Base-by-base conservation (phyloP, 2,113 vertebrate species). In the Sorex fumeus region DNA sequence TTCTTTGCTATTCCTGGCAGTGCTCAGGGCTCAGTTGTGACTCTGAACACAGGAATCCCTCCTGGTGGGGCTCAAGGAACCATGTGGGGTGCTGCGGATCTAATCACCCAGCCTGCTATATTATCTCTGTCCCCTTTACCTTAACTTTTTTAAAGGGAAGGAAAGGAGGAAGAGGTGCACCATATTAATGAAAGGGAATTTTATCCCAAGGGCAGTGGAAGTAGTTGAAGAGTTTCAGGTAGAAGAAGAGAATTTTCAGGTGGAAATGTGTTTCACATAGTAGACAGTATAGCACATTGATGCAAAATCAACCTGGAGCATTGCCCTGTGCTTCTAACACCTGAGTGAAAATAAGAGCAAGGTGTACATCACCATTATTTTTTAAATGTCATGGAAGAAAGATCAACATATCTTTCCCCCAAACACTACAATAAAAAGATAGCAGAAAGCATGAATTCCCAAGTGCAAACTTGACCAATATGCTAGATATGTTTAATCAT, bases 361-460 rank as follows among this genome's bases (percentile, higher is more conserved):
- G 53, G 6, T 13, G 45, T 28, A 76, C 70, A 83, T 74, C 74
- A 50, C 16, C 40, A 78, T 62, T 64, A 72, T 47, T 93, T 75
- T 64, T 67, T 10, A 81, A 93, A 91, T 84, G 32, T 71, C 66
- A 50, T 83, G 76, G n/a, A 34, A 15, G 28, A 76, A 6, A 21
- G 28, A 91, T 72, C 5, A 27, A 32, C 53, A 85, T 90, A 21
- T 53, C 19, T 13, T 84, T 92, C 25, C 45, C 27, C 53, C 10
- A 36, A 84, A 45, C 5, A 6, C 4, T 8, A 1, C 11, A 78
- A 47, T 66, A 66, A 90, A 90, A 86, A 84, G 32, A 53, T 40
- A 90, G 10, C 40, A 88, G 27, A 81, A 81, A 70, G 13, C 2
- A 18, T 60, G 81, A 85, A 67, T 25, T 75, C 3, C 6, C 71